These are phyloP conservation scores for Drosophila eugracilis DNA, from an alignment of 1,140 invertebrate genomes.

Conservation along the genomic window DNA sequence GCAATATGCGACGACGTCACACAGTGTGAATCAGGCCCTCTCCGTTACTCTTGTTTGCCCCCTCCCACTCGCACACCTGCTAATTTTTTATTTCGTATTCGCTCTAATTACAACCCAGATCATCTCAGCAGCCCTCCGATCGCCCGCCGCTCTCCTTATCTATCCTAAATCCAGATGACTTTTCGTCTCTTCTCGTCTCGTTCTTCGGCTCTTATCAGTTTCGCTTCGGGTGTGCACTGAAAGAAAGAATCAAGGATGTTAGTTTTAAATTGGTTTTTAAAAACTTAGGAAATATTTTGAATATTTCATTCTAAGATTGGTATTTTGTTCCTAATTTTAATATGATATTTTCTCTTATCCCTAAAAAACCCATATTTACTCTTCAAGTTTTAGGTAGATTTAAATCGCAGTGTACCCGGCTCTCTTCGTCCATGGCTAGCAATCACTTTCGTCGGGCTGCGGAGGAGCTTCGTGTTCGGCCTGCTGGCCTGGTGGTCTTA, in stretches of 20 bases:
- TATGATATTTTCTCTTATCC: too few relatives aligned
- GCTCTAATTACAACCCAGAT: conserved; percentile 66
- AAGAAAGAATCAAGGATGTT: too few relatives aligned
- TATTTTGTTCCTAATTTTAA: too few relatives aligned
- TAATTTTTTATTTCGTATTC: conserved; percentile 58
- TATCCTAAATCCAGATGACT: conserved; percentile 19
- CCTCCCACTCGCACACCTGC: conserved; percentile 39
- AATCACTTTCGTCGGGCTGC: conserved; percentile 1
- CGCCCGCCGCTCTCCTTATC: conserved; percentile 17
- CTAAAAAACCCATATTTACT: too few relatives aligned
- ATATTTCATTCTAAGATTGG: too few relatives aligned
- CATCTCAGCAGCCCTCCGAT: conserved; percentile 28
- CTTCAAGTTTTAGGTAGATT: neutral
- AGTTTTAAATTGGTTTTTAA: too few relatives aligned
- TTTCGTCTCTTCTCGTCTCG: too few relatives aligned
- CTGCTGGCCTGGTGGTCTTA: conserved; percentile 50
- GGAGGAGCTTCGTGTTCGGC: conserved; percentile 22
- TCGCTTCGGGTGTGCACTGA: conserved; percentile 24
- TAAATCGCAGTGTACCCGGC: conserved; percentile 31
- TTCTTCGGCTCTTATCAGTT: conserved; percentile 29
- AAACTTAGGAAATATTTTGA: too few relatives aligned
- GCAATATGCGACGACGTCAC: conserved; percentile 39
- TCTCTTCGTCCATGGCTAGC: conserved; percentile 14
- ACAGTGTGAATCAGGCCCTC: conserved; percentile 35
- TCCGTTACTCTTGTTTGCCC: neutral